phyloP scores from a whole-genome alignment of 2,888 invertebrate species.

The Perithous albicinctus region DNA sequence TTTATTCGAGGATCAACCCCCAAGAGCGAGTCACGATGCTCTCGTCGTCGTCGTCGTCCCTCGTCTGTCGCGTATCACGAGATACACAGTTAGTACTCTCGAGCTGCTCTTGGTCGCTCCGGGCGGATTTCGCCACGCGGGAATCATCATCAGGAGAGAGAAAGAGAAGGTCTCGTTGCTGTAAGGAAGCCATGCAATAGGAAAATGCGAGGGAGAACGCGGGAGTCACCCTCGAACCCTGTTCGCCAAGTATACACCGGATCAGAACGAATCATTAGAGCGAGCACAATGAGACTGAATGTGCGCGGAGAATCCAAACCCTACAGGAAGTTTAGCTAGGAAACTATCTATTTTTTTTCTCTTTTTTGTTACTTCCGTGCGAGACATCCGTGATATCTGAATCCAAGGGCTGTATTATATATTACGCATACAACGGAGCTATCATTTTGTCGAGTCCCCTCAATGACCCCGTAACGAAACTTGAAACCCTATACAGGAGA shows the following conservation, averaged over 20 bases:
- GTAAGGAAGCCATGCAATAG: constrained; percentile 43
- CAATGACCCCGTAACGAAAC: constrained; percentile 75
- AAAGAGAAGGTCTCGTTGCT: too few species aligned
- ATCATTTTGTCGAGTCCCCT: constrained; percentile 47
- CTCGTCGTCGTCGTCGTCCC: constrained; percentile 35
- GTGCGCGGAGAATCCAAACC: constrained; percentile 75
- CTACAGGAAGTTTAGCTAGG: constrained; percentile 82
- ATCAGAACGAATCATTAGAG: constrained; percentile 84
- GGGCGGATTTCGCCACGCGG: constrained; percentile 52
- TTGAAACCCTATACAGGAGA: constrained; percentile 72
- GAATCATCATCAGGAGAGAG: constrained; percentile 47
- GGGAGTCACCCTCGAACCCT: constrained; percentile 59
- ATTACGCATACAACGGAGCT: neutral
- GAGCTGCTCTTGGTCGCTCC: constrained; percentile 22
- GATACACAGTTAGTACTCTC: constrained; percentile 27
- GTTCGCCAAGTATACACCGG: constrained; percentile 76
- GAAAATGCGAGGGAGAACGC: constrained; percentile 53
- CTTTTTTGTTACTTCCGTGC: constrained; percentile 62
- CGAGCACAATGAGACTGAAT: constrained; percentile 59
- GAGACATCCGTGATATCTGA: constrained; percentile 77
- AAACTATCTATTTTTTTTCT: constrained; percentile 77
- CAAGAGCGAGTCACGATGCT: constrained; percentile 55
- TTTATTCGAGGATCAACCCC: constrained; percentile 46
- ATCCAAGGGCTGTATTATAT: constrained; percentile 68
- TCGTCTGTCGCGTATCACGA: constrained; percentile 47